Evolutionary conservation across 2,797 vertebrate species (phyloP), one percentile per base, ranked within the genome.

Genomic region (Parauchenoglanis punctatus): DNA sequence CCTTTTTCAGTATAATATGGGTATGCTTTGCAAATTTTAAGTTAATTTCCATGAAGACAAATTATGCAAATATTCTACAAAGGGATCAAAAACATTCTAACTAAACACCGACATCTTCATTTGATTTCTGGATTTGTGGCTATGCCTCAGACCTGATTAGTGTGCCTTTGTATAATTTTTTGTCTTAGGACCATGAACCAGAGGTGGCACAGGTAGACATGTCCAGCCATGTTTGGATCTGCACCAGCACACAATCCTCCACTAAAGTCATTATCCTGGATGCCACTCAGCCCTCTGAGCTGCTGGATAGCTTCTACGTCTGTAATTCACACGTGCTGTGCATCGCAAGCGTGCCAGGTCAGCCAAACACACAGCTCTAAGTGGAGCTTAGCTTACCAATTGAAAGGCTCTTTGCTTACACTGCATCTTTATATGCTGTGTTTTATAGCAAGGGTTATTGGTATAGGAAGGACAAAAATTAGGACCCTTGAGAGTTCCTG

Each of bases 231-330:
- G 98, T 99, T 77, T 99, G 99, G 99, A 97, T 99, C 87, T 98
- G 98, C 92, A 99, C 98, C 87, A 99, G 98, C 95, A 98, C 98
- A 0, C 94, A 98, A 92, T 97, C 97, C 49, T 98, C 99, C 89
- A 99, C 98, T 92, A 99, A 99, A 92, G 97, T 99, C 1, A 97
- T 98, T 83, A 97, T 99, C 90, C 96, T 99, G 67, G 98, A 99
- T 25, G 97, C 97, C 93, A 97, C 96, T 89, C 97, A 98, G 90
- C 98, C 99, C 0, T 97, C 97, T n/a, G 97, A 97, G 0, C 94
- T 98, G 18, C 96, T 99, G 52, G 99, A 99, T 93, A 97, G 97
- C 92, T 99, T 99, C 94, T 99, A 98, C 0, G 97, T 98, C 92
- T 99, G 99, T 93, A 99, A 99, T 94, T 98, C 98, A 4, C 98